A percentile compares a stretch with the other conserved stretches of the same genome.
phyloP scores from a whole-genome alignment of 1,140 invertebrate species.

The Proctacanthus coquilletti region DNA sequence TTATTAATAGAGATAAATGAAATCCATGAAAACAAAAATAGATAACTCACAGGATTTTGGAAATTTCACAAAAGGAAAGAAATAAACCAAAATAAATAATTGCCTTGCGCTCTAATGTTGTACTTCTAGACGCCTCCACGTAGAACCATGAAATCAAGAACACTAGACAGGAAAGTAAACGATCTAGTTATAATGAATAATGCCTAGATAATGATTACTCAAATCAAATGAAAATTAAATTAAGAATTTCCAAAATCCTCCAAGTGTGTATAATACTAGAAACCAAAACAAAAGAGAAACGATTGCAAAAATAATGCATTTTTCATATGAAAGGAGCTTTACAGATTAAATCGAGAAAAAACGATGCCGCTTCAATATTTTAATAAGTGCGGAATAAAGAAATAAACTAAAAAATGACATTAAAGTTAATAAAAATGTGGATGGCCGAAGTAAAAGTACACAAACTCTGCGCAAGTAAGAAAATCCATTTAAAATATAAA shows the following conservation, averaged over 20 bases:
- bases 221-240: too few species aligned
- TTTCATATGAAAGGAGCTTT: neutral
- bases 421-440: neutral
- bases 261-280: neutral
- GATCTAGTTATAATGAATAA: too few species aligned
- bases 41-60: too few species aligned
- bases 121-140: neutral
- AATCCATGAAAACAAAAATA: too few species aligned
- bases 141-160: neutral
- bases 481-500: too few species aligned
- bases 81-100: too few species aligned
- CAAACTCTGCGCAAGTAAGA: too few species aligned
- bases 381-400: neutral
- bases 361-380: neutral
- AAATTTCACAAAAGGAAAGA: too few species aligned
- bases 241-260: neutral
- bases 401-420: neutral
- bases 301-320: neutral
- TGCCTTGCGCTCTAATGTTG: neutral
- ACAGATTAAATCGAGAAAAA: neutral
- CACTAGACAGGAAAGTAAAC: too few species aligned
- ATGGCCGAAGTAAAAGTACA: too few species aligned
- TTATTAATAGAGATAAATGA: too few species aligned
- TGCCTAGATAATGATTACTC: too few species aligned
- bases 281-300: neutral